Evolutionary conservation across 1,140 invertebrate species (phyloP).

Genomic region (Cotesia chilonis): DNA sequence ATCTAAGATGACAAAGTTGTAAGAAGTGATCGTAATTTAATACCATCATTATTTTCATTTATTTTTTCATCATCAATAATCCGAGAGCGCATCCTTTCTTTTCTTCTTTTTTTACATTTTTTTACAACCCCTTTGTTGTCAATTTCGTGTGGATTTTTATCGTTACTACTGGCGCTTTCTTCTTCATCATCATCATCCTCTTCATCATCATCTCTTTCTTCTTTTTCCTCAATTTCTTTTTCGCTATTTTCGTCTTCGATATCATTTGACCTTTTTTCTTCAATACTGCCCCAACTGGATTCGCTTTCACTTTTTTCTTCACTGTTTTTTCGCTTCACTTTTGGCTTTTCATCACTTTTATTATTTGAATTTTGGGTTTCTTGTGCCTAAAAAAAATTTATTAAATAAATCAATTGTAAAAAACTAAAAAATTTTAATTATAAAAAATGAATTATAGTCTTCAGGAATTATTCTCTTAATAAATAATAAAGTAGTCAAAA

Average conservation of each 20-base stretch:
- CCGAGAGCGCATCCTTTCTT: slow-evolving; percentile 14
- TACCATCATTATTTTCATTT: slow-evolving; percentile 22
- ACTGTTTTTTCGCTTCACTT: slow-evolving; percentile 36
- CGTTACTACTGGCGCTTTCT: slow-evolving; percentile 5
- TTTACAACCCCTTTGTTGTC: not conserved
- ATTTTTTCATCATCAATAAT: slow-evolving; percentile 11
- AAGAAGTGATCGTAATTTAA: slow-evolving; percentile 50
- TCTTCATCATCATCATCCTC: slow-evolving; percentile 8
- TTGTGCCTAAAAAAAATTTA: slow-evolving; percentile 10
- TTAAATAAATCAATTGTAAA: too few species aligned
- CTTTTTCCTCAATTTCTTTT: slow-evolving; percentile 40
- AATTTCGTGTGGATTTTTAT: slow-evolving; percentile 13
- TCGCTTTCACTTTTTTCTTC: slow-evolving; percentile 51
- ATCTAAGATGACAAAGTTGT: slow-evolving; percentile 38
- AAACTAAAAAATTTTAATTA: too few species aligned
- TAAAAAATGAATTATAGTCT: too few species aligned
- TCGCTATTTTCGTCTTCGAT: too few species aligned
- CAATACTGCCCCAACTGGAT: slow-evolving; percentile 56
- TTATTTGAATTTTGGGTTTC: not conserved
- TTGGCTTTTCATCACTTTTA: not conserved
- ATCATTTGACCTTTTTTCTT: slow-evolving; percentile 3
- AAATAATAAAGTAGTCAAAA: too few species aligned
- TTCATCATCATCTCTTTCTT: slow-evolving; percentile 15
- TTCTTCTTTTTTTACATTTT: slow-evolving; percentile 32
- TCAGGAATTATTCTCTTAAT: too few species aligned